Evolutionary conservation across 2,113 vertebrate species (phyloP).

Genomic region (Heterochromis multidens): DNA sequence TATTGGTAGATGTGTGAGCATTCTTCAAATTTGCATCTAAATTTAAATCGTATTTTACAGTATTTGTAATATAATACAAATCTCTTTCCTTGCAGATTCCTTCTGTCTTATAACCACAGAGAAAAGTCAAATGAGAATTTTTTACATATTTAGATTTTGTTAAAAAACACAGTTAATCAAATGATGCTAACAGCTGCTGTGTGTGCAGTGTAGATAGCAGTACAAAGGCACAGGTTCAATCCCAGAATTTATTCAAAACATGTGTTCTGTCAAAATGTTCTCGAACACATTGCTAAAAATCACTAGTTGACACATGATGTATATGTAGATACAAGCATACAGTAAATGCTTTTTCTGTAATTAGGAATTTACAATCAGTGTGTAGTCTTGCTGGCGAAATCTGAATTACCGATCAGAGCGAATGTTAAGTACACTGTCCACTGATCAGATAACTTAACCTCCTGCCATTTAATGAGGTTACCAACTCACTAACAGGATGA

Average conservation of each 20-base stretch:
- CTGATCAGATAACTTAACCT: slow-evolving; percentile 36
- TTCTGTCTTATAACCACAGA: neutral
- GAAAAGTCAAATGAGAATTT: neutral
- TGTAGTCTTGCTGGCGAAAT: slow-evolving; percentile 8
- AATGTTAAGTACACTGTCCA: slow-evolving; percentile 31
- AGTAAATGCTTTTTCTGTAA: neutral
- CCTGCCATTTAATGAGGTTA: slow-evolving; percentile 47
- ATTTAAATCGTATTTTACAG: neutral
- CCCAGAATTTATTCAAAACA: neutral
- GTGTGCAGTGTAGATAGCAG: neutral
- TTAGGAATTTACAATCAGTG: slow-evolving; percentile 5
- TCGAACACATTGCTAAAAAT: neutral
- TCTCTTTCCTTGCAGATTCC: neutral
- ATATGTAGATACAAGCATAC: neutral
- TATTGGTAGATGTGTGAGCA: neutral
- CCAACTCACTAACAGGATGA: slow-evolving; percentile 46
- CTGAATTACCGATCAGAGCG: slow-evolving; percentile 31
- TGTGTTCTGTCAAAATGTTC: neutral
- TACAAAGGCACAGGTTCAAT: neutral
- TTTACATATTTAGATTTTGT: neutral
- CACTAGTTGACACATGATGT: neutral
- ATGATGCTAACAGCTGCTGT: neutral
- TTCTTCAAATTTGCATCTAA: neutral
- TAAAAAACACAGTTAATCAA: neutral
- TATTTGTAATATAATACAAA: neutral